A percentile compares a stretch with the other conserved stretches of the same genome.
Conservation (phyloP, 2,888 invertebrate species). For the Nemoura dubitans region DNA sequence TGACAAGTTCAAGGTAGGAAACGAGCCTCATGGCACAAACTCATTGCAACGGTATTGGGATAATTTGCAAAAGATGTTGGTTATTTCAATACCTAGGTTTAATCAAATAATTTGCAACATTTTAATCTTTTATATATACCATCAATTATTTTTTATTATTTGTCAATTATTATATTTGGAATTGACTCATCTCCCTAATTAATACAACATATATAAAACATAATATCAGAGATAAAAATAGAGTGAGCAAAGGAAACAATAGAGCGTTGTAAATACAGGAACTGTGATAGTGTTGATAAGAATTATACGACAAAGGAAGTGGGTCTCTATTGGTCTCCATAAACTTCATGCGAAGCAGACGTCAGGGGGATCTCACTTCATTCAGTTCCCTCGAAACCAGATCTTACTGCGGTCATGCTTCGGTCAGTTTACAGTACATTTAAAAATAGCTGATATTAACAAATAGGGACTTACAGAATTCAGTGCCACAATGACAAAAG, state of each 20-base stretch:
- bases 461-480: no score
- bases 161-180: no score
- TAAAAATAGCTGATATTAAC: neutral
- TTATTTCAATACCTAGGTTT: no score
- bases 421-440: neutral
- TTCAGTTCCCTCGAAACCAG: neutral
- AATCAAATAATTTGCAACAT: no score
- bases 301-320: neutral
- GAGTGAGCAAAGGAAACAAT: neutral
- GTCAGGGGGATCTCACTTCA: neutral
- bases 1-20: conserved; percentile 67
- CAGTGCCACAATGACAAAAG: neutral
- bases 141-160: no score
- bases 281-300: neutral
- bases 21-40: neutral
- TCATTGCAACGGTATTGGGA: no score
- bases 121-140: no score
- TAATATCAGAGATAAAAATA: no score
- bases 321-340: neutral
- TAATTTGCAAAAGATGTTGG: no score
- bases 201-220: no score
- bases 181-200: no score
- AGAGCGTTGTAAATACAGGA: neutral
- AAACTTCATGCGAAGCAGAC: neutral
- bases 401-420: neutral